Evolutionary conservation across 2,797 vertebrate species (phyloP).

Genomic region (Simalia tracyae): DNA sequence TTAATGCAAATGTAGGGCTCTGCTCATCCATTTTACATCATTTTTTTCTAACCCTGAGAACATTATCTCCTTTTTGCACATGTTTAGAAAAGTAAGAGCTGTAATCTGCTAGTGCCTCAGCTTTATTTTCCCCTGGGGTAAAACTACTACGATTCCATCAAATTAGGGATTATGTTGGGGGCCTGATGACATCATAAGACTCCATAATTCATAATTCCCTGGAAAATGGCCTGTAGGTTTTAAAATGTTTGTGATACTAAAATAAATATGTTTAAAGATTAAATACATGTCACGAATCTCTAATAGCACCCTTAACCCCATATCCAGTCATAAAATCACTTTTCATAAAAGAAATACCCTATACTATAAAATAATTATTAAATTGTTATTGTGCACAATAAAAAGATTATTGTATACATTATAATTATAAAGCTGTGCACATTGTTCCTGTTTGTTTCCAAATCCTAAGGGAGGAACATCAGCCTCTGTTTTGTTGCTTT

Average conservation of each 20-base stretch:
- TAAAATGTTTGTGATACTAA: neutral
- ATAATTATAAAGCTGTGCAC: neutral
- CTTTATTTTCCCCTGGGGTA: neutral
- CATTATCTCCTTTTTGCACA: neutral
- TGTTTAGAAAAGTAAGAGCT: neutral
- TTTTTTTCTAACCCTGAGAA: neutral
- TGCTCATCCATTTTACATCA: neutral
- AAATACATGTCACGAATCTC: neutral
- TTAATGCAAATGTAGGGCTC: neutral
- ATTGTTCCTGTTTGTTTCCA: constrained; percentile 21
- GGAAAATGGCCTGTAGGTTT: neutral
- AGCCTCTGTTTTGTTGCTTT: constrained; percentile 33
- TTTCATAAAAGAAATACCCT: neutral
- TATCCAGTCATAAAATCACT: neutral
- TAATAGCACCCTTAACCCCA: neutral
- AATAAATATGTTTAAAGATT: neutral
- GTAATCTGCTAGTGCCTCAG: neutral
- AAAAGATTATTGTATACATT: neutral
- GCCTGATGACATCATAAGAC: neutral
- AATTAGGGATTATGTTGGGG: neutral
- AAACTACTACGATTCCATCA: neutral
- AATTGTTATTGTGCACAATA: neutral
- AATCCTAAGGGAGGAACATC: neutral
- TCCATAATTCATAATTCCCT: neutral
- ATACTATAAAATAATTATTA: neutral